Conservation (phyloP, 2,888 invertebrate species). For the Congeria kusceri region DNA sequence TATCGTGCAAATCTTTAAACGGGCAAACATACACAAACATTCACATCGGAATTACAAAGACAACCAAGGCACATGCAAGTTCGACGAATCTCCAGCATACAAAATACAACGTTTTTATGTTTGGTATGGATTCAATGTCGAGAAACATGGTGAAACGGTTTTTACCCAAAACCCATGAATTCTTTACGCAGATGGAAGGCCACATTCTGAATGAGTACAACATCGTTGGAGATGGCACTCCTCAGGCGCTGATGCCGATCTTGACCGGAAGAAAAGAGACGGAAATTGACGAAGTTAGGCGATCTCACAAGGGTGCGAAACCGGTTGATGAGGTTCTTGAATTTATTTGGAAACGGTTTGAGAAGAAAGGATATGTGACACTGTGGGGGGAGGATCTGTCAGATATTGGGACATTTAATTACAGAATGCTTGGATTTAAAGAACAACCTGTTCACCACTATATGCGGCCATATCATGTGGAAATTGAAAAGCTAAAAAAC, state of each 20-base stretch:
- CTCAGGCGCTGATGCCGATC: conserved; percentile 92
- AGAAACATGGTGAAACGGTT: conserved; percentile 88
- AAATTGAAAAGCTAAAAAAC: conserved; percentile 87
- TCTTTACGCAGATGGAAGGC: conserved; percentile 78
- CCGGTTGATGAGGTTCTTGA: conserved; percentile 90
- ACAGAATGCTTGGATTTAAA: conserved; percentile 94
- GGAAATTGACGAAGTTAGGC: conserved; percentile 94
- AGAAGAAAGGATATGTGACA: conserved; percentile 87
- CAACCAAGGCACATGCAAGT: conserved; percentile 15
- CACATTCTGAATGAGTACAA: conserved; percentile 89
- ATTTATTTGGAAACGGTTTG: conserved; percentile 93
- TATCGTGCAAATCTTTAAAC: conserved; percentile 75
- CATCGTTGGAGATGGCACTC: conserved; percentile 86
- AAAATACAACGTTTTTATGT: conserved; percentile 91
- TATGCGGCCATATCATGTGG: conserved; percentile 91
- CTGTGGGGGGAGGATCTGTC: conserved; percentile 95
- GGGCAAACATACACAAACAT: conserved; percentile 89
- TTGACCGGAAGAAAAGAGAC: conserved; percentile 92
- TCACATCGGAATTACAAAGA: conserved; percentile 87
- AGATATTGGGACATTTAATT: conserved; percentile 94
- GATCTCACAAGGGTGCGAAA: conserved; percentile 88
- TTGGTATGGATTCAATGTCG: conserved; percentile 95
- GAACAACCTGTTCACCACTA: conserved; percentile 95
- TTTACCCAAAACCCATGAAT: conserved; percentile 80
- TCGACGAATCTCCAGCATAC: not conserved